Evolutionary conservation across 2,797 vertebrate genomes (phyloP), one percentile per base, ranked within the genome.

Genomic region (Chelmon rostratus): DNA sequence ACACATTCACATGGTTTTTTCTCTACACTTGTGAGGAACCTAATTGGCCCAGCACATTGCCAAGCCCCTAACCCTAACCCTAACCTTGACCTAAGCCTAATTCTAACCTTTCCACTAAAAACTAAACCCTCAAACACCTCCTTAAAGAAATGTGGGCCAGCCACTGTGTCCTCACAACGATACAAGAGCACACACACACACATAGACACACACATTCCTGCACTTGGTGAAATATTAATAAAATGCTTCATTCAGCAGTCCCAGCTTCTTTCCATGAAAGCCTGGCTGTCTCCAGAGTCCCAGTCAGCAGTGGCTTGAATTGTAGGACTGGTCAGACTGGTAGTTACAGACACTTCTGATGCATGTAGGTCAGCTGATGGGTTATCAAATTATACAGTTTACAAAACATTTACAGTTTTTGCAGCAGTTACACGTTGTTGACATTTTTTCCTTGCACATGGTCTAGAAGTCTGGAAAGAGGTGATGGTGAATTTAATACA

Each of bases 141-240:
- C 62, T 70, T 49, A 2, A 76, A 62, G 40, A 63, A 67, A 78
- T 40, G 40, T 42, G 19, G 35, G 8, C 44, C 15, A 19, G 28
- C 38, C 33, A 10, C 31, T 68, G 1, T 63, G 71, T 83, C 63
- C 82, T 81, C 37, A 69, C 80, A 87, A 78, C 69, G 44, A 72
- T 69, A 42, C 28, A 47, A 28, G n/a, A 40, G 35, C 31, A 63
- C 33, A 70, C 54, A 68, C 73, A 74, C 56, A 73, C 56, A 74
- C 16, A 44, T 0, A 65, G 0, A 53, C 46, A 59, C 73, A 67
- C 81, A 74, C 47, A 79, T 49, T 81, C 79, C 70, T 82, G 80
- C 82, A 87, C 86, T 80, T 83, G 54, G 74, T 94, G 69, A 94
- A 94, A 93, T 94, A 95, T 94, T 94, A 81, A 94, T 93, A 91